Conservation (phyloP, 1,140 invertebrate species). For the Papilio polytes region DNA sequence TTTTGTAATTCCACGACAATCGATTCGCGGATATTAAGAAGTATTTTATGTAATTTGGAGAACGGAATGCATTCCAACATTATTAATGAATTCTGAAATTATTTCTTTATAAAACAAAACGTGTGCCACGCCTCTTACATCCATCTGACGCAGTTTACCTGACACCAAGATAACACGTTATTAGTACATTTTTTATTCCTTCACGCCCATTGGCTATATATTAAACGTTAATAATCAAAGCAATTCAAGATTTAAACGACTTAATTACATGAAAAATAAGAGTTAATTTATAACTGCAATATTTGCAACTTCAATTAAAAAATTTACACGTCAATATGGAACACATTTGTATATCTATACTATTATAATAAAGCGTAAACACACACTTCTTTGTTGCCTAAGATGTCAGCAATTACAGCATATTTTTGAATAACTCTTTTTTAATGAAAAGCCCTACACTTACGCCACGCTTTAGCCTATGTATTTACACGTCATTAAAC, state of each 20-base stretch:
- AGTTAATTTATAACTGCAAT: neutral
- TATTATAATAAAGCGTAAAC: too few species aligned
- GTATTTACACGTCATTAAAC: too few species aligned
- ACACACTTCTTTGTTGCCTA: too few species aligned
- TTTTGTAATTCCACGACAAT: too few species aligned
- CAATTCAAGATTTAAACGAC: neutral
- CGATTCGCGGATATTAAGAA: too few species aligned
- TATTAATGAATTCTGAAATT: neutral
- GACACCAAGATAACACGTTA: constrained; percentile 10
- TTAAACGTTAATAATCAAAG: constrained; percentile 15
- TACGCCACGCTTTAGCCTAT: too few species aligned
- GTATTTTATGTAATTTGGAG: too few species aligned
- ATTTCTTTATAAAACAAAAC: neutral
- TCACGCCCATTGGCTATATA: neutral
- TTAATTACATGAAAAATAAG: neutral
- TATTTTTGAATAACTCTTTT: too few species aligned
- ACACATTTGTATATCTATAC: too few species aligned
- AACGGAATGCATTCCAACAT: neutral
- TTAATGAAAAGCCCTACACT: too few species aligned
- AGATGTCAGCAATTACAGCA: too few species aligned
- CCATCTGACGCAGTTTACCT: constrained; percentile 13
- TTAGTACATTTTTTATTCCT: constrained; percentile 3
- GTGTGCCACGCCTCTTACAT: neutral
- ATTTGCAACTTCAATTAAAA: neutral
- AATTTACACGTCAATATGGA: too few species aligned